Percentiles rank a stretch among this genome's conserved stretches.
phyloP scores from a whole-genome alignment of 1,140 invertebrate genomes.

The Macrobrachium nipponense region DNA sequence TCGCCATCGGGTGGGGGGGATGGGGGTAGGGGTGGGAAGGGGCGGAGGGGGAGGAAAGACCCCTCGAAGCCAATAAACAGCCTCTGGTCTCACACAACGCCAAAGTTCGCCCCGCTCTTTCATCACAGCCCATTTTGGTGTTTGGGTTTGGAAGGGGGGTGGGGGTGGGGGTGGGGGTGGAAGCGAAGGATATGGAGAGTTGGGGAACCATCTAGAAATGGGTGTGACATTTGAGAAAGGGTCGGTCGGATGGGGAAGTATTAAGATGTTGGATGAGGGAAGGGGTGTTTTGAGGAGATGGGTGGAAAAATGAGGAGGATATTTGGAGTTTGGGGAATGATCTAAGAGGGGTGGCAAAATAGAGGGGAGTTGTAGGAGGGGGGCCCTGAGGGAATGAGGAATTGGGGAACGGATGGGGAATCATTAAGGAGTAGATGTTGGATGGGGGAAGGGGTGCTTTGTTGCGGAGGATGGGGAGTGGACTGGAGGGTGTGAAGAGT shows the following conservation, averaged over 20 bases:
- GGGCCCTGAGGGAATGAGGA: background rate
- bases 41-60: background rate
- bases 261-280: background rate
- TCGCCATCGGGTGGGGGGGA: background rate
- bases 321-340: background rate
- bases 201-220: background rate
- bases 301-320: background rate
- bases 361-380: background rate
- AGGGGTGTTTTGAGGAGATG: background rate
- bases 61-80: background rate
- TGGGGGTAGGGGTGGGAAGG: too few species aligned
- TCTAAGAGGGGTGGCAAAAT: background rate
- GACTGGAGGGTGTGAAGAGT: background rate
- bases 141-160: background rate
- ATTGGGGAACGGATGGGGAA: background rate
- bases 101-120: slow-evolving; percentile 2
- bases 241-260: background rate
- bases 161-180: background rate
- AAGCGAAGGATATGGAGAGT: background rate
- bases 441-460: background rate
- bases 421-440: background rate
- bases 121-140: background rate
- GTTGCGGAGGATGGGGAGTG: too few species aligned
- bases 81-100: background rate
- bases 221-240: background rate